Percentiles rank a stretch among this genome's conserved stretches.
Conservation (phyloP, 2,113 vertebrate species). For the Poeciliopsis occidentalis region DNA sequence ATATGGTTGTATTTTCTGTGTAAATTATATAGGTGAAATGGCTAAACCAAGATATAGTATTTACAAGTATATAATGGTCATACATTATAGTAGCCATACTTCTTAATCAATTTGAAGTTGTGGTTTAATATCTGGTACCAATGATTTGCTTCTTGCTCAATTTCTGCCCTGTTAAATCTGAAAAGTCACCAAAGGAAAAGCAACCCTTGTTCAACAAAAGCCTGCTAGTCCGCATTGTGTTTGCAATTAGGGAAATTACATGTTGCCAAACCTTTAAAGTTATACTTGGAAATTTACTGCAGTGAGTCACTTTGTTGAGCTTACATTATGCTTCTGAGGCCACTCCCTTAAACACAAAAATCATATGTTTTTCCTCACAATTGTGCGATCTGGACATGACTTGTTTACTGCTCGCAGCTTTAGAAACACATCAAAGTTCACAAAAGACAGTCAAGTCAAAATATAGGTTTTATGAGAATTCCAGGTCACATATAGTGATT, state of each 20-base stretch:
- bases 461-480: no score
- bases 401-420: no score
- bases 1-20: not conserved
- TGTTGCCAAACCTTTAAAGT: conserved; percentile 19
- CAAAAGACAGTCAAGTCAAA: no score
- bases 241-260: not conserved
- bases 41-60: not conserved
- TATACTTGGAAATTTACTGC: not conserved
- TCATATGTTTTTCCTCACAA: not conserved
- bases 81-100: no score
- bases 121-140: no score
- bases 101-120: no score
- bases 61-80: no score
- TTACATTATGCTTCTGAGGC: not conserved
- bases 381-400: no score
- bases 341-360: conserved; percentile 8
- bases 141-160: not conserved
- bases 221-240: not conserved
- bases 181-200: not conserved
- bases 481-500: not conserved
- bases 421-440: no score
- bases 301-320: conserved; percentile 32
- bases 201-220: not conserved
- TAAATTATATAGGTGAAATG: not conserved
- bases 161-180: not conserved